Conservation (phyloP, 2,888 invertebrate genomes). For the Augochlorella aurata region DNA sequence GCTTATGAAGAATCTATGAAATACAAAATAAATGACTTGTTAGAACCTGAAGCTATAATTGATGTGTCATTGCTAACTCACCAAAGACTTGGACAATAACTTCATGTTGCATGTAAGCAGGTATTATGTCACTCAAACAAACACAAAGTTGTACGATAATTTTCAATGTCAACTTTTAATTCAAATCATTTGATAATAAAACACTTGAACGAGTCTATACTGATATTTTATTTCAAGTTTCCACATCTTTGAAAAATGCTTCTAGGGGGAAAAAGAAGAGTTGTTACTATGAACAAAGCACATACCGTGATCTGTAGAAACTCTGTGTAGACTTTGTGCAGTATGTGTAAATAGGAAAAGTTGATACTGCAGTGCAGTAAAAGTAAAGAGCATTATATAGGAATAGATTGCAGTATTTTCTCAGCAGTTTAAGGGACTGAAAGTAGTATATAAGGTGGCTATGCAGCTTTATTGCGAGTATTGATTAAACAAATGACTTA, state of each 20-base stretch:
- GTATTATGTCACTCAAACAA: not conserved
- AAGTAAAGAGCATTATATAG: slow-evolving; percentile 24
- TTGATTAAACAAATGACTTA: slow-evolving; percentile 78
- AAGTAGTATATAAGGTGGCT: slow-evolving; percentile 38
- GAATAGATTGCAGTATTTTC: slow-evolving; percentile 42
- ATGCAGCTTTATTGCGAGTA: slow-evolving; percentile 52
- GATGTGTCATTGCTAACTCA: slow-evolving; percentile 92
- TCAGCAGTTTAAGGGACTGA: slow-evolving; percentile 27
- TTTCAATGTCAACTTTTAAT: slow-evolving; percentile 5
- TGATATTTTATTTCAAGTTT: slow-evolving; percentile 18
- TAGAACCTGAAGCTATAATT: slow-evolving; percentile 92
- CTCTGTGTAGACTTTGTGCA: not conserved
- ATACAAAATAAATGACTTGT: slow-evolving; percentile 89
- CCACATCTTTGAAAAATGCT: not conserved
- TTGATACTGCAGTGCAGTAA: slow-evolving; percentile 31
- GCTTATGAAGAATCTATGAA: slow-evolving; percentile 95
- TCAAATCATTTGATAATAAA: slow-evolving; percentile 31
- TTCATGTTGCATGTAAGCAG: not conserved
- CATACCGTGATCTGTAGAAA: not conserved
- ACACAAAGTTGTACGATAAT: slow-evolving; percentile 12
- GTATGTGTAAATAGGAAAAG: slow-evolving; percentile 8
- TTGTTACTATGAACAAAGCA: not conserved
- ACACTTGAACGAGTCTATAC: not conserved
- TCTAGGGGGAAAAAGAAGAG: too few relatives aligned
- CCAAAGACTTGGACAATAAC: slow-evolving; percentile 84